Percentiles rank a stretch among this genome's conserved stretches.
Evolutionary conservation across 2,797 vertebrate genomes (phyloP).

Genomic region (Acipenser ruthenus): DNA sequence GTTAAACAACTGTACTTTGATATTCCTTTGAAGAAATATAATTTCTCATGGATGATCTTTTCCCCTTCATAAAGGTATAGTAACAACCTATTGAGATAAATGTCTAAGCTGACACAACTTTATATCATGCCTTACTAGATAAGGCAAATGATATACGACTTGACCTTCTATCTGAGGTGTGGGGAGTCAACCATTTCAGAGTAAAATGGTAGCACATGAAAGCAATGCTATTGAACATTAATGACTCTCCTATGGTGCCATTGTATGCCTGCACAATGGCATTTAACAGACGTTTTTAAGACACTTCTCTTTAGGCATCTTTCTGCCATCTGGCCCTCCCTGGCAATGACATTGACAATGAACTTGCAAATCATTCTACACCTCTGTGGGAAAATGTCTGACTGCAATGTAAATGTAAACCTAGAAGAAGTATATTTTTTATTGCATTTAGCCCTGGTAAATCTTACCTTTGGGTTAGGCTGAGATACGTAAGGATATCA

Average conservation of each 20-base stretch:
- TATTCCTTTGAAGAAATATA: no score
- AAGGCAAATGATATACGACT: neutral
- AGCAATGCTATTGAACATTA: conserved; percentile 21
- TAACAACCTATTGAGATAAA: conserved; percentile 5
- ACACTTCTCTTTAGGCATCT: conserved; percentile 46
- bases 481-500: no score
- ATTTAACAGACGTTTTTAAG: conserved; percentile 54
- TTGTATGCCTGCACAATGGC: conserved; percentile 43
- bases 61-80: neutral
- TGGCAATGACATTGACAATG: conserved; percentile 43
- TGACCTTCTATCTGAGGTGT: conserved; percentile 2
- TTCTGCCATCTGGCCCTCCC: conserved; percentile 52
- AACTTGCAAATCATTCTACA: conserved; percentile 28
- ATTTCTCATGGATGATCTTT: no score
- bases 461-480: no score
- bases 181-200: conserved; percentile 3
- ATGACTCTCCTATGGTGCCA: conserved; percentile 30
- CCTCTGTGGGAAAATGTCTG: conserved; percentile 20
- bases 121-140: neutral
- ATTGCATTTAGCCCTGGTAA: no score
- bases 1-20: no score
- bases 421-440: no score
- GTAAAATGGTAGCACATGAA: conserved; percentile 1
- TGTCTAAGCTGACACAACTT: neutral
- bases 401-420: no score